Evolutionary conservation across 2,888 invertebrate genomes (phyloP).

Genomic region (Cerceris ruficornis): DNA sequence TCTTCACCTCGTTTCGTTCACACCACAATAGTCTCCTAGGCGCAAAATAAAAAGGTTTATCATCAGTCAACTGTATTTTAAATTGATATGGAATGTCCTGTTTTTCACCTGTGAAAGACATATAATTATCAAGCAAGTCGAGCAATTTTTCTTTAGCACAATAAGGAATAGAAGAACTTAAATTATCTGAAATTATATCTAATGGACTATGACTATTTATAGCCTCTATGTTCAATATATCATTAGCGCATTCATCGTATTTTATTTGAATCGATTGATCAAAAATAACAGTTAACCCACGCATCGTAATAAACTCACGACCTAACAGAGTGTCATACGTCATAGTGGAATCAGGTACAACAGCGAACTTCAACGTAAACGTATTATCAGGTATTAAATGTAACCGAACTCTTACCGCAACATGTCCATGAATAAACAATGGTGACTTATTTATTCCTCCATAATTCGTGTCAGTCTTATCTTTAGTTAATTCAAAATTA

Average conservation of each 20-base stretch:
- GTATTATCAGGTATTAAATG: not conserved
- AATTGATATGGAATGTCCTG: no score
- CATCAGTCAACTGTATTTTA: no score
- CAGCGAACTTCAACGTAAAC: not conserved
- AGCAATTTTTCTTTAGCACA: not conserved
- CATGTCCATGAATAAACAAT: not conserved
- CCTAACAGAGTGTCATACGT: conserved; percentile 1
- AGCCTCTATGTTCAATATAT: no score
- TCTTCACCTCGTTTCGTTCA: conserved; percentile 16
- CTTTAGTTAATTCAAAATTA: not conserved
- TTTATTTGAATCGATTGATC: no score
- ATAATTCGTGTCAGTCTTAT: conserved; percentile 4
- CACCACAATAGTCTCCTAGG: conserved; percentile 19
- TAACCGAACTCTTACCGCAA: not conserved
- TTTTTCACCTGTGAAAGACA: not conserved
- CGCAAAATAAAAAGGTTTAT: conserved; percentile 15
- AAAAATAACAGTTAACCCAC: no score
- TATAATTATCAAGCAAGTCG: not conserved
- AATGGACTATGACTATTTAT: no score
- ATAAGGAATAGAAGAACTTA: not conserved
- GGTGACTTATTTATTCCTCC: conserved; percentile 21
- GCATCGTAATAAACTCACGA: conserved; percentile 9
- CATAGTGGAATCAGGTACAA: conserved; percentile 24
- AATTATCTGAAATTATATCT: not conserved
- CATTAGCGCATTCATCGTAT: no score